A percentile compares a stretch with the other conserved stretches of the same genome.
Evolutionary conservation across 1,140 invertebrate genomes (phyloP).

Genomic region (Diachasma alloeum): DNA sequence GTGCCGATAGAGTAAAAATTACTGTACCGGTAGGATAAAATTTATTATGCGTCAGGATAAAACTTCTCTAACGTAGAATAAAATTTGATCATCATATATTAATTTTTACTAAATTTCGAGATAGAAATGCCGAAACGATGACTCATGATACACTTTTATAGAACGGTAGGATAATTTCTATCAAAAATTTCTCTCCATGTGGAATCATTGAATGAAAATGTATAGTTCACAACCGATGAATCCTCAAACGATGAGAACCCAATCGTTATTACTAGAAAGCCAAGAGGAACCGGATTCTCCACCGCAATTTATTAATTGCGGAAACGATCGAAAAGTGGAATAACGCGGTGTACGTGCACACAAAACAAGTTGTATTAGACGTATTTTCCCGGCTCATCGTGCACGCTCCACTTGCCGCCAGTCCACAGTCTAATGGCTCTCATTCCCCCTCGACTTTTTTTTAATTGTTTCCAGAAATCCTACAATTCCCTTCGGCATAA

Average conservation of each 20-base stretch:
- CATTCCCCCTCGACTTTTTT: background rate
- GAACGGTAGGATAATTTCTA: too few species aligned
- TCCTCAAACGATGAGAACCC: constrained; percentile 39
- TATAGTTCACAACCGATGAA: too few species aligned
- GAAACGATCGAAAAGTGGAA: constrained; percentile 30
- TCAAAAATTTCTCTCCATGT: too few species aligned
- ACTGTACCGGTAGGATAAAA: too few species aligned
- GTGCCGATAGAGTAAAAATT: too few species aligned
- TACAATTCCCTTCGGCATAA: background rate
- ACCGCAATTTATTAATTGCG: constrained; percentile 42
- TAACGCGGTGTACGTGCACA: constrained; percentile 32
- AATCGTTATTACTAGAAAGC: constrained; percentile 60
- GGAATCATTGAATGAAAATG: too few species aligned
- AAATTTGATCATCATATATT: too few species aligned
- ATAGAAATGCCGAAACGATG: too few species aligned
- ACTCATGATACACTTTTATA: too few species aligned
- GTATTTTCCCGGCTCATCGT: background rate
- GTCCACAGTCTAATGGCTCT: background rate
- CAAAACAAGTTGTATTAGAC: background rate
- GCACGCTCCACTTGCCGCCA: background rate
- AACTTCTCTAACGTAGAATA: too few species aligned
- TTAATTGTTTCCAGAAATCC: background rate
- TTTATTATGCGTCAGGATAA: too few species aligned
- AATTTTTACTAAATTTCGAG: too few species aligned
- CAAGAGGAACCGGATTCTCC: constrained; percentile 48